Evolutionary conservation across 2,888 invertebrate species (phyloP).

Genomic region (Nymphalis urticae): DNA sequence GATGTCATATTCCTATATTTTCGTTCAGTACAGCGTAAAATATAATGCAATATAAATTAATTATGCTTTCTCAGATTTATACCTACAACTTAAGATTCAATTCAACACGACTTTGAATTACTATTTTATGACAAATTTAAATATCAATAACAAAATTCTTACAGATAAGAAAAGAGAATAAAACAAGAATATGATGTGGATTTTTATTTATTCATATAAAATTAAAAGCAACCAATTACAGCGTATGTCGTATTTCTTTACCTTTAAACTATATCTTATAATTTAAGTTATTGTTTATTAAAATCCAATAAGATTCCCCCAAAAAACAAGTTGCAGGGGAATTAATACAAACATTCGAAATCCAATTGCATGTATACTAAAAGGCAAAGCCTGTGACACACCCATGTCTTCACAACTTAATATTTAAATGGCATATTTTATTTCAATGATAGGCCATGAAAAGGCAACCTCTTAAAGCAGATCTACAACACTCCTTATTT

Average conservation of each 20-base stretch:
- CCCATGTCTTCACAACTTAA: constrained; percentile 13
- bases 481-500: constrained; percentile 29
- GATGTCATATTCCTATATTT: no score
- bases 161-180: constrained; percentile 18
- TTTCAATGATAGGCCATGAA: constrained; percentile 30
- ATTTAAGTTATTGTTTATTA: constrained; percentile 33
- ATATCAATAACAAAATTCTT: neutral
- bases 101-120: no score
- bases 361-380: constrained; percentile 10
- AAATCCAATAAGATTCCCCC: constrained; percentile 25
- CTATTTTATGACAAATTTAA: no score
- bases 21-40: no score
- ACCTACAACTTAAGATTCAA: no score
- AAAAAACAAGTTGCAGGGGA: constrained; percentile 28
- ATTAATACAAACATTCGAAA: constrained; percentile 18
- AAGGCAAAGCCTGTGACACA: constrained; percentile 12
- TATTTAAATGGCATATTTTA: constrained; percentile 15
- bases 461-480: constrained; percentile 18
- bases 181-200: constrained; percentile 46
- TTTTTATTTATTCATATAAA: constrained; percentile 75
- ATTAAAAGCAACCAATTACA: constrained; percentile 80
- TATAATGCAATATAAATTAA: no score
- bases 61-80: no score
- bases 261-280: constrained; percentile 55
- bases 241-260: constrained; percentile 57